A percentile compares a stretch with the other conserved stretches of the same genome.
Evolutionary conservation across 2,113 vertebrate genomes (phyloP).

Genomic region (Leuciscus idus): DNA sequence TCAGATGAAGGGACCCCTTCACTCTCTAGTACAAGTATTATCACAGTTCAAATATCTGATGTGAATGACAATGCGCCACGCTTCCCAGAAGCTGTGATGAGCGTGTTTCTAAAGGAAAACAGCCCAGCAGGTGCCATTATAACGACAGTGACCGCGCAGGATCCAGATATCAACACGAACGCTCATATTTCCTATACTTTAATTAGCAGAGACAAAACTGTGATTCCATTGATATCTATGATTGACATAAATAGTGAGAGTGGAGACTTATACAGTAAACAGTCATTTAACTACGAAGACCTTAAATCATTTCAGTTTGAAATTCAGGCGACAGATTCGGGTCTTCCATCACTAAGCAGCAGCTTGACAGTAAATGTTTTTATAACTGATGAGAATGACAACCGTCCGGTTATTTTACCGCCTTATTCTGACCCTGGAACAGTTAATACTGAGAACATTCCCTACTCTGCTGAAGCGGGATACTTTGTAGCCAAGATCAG

Average conservation of each 20-base stretch:
- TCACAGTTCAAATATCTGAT: constrained; percentile 49
- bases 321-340: constrained; percentile 30
- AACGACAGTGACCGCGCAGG: constrained; percentile 2
- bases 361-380: constrained; percentile 49
- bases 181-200: constrained; percentile 59
- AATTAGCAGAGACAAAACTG: constrained; percentile 58
- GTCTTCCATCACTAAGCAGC: constrained; percentile 10
- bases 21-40: constrained; percentile 29
- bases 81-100: constrained; percentile 16
- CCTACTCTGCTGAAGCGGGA: constrained; percentile 75
- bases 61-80: constrained; percentile 51
- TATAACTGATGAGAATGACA: constrained; percentile 74
- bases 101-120: constrained; percentile 50
- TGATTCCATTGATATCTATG: constrained; percentile 66
- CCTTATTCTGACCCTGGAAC: constrained; percentile 73
- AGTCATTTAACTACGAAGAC: constrained; percentile 65
- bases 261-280: constrained; percentile 61
- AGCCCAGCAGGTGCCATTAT: constrained; percentile 36
- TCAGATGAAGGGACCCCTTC: constrained; percentile 49
- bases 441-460: constrained; percentile 73
- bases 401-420: constrained; percentile 69
- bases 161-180: constrained; percentile 57
- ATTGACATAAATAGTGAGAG: constrained; percentile 65
- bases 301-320: constrained; percentile 29
- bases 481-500: constrained; percentile 69